Conservation (phyloP, 2,113 vertebrate genomes). For the Psophia crepitans region DNA sequence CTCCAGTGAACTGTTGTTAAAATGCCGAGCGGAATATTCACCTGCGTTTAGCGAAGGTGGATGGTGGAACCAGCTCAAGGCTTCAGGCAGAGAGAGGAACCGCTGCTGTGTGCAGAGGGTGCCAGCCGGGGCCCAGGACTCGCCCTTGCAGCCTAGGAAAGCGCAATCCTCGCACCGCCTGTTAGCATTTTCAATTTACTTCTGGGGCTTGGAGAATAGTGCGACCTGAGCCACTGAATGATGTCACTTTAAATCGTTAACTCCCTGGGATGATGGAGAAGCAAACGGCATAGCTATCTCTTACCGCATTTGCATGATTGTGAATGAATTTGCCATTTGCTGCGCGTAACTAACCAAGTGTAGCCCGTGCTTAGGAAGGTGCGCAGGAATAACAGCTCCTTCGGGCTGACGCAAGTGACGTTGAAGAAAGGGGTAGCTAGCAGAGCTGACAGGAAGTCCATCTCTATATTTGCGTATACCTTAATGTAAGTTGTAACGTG, state of each 20-base stretch:
- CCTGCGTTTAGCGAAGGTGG: background rate
- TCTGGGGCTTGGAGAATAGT: background rate
- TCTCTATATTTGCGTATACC: background rate
- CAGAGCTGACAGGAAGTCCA: background rate
- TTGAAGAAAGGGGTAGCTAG: background rate
- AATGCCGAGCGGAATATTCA: background rate
- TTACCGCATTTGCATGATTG: background rate
- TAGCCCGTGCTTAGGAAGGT: background rate
- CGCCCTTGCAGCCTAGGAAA: background rate
- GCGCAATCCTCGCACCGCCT: background rate
- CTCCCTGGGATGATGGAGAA: background rate
- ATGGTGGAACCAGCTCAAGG: background rate
- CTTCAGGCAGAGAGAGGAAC: background rate
- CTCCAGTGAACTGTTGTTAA: background rate
- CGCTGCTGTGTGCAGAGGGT: background rate
- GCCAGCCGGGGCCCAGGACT: rapidly evolving
- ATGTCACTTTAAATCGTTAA: background rate
- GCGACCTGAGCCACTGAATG: background rate
- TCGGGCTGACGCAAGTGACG: background rate
- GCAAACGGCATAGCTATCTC: background rate
- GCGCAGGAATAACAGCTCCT: background rate
- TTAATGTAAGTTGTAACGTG: background rate
- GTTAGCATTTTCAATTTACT: background rate
- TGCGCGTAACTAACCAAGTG: background rate
- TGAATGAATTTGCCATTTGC: slow-evolving; percentile 25